Evolutionary conservation across 2,888 invertebrate species (phyloP).

Genomic region (Diplolepis rosae): DNA sequence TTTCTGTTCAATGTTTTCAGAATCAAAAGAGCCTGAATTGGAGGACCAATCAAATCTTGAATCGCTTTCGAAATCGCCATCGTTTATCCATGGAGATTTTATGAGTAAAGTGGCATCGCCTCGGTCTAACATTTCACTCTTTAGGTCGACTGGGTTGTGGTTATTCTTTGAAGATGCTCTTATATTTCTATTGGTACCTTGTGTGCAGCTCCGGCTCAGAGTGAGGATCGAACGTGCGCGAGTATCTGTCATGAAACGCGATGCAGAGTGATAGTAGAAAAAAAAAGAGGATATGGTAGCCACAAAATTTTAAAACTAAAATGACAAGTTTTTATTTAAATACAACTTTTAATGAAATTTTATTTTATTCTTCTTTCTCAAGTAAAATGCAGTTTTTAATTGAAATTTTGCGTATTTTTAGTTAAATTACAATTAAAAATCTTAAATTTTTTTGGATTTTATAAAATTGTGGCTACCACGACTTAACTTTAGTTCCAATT

Average conservation of each 20-base stretch:
- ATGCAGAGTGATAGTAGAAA: conserved; percentile 56
- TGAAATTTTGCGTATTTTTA: no score
- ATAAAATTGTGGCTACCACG: background rate
- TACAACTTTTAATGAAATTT: no score
- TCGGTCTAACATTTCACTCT: background rate
- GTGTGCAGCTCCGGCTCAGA: conserved; percentile 56
- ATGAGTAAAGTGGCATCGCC: background rate
- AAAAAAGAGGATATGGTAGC: background rate
- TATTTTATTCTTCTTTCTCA: background rate
- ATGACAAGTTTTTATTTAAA: background rate
- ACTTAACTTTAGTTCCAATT: background rate
- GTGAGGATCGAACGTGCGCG: conserved; percentile 61
- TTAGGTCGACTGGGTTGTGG: background rate
- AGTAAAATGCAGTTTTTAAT: background rate
- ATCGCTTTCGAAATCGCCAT: background rate
- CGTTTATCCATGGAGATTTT: background rate
- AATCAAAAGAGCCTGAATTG: background rate
- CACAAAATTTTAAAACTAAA: background rate
- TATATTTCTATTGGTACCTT: conserved; percentile 10
- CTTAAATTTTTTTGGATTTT: background rate
- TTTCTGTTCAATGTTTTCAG: conserved; percentile 34
- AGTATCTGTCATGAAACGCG: conserved; percentile 69
- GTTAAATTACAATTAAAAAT: no score
- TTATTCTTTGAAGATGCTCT: conserved; percentile 25
- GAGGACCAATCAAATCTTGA: background rate